These are phyloP conservation scores for Thalassophryne amazonica DNA, from an alignment of 2,797 vertebrate genomes.

Conservation along the genomic window DNA sequence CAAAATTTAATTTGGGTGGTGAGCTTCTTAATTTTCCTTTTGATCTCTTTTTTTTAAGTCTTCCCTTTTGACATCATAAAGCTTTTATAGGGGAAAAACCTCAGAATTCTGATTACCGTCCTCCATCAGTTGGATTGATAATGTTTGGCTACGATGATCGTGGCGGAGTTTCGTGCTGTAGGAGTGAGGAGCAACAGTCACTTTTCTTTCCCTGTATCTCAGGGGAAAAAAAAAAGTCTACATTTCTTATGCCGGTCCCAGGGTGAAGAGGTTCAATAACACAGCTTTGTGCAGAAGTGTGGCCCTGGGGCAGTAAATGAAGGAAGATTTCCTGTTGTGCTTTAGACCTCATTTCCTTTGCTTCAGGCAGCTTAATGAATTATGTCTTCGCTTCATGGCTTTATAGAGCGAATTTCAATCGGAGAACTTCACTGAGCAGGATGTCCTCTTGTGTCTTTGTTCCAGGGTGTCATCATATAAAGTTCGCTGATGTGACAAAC, in stretches of 20 bases:
- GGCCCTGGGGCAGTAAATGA: slow-evolving; percentile 28
- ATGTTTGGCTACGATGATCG: no score
- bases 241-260: slow-evolving; percentile 10
- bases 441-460: slow-evolving; percentile 1
- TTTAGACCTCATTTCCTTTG: slow-evolving; percentile 25
- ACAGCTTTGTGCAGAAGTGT: slow-evolving; percentile 9
- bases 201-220: slow-evolving; percentile 15
- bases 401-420: slow-evolving; percentile 31
- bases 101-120: no score
- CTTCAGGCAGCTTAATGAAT: slow-evolving; percentile 45
- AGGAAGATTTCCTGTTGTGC: slow-evolving; percentile 39
- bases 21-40: no score
- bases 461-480: background rate
- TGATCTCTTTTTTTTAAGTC: no score
- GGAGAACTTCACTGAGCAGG: slow-evolving; percentile 23
- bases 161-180: no score
- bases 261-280: slow-evolving; percentile 11
- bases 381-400: slow-evolving; percentile 23
- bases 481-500: slow-evolving; percentile 15
- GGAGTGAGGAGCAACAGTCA: slow-evolving; percentile 3
- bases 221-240: slow-evolving; percentile 1
- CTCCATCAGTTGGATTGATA: no score
- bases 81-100: no score
- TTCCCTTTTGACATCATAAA: no score
- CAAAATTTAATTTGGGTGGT: no score